Base-by-base conservation (phyloP, 2,888 invertebrate genomes). In the Agonopterix alstromeriana region DNA sequence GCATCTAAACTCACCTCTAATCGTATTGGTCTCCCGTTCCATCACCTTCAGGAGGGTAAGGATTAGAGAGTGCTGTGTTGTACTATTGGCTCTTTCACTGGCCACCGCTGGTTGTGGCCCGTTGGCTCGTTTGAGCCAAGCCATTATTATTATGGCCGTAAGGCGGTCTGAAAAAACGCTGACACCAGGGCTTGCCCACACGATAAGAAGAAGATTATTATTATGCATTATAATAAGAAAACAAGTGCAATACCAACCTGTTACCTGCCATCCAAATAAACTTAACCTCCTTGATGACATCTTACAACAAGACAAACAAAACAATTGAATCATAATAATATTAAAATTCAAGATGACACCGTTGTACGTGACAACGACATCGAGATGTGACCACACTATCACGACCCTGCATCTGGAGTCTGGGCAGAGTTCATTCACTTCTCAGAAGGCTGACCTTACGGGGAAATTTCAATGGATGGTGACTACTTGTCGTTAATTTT, bases 361-460 rank as follows among this genome's bases (percentile, higher is more conserved):
- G 10, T 17, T 12, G 43, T 42, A 54, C 54, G 51, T 46, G 46
- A 52, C 48, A n/a, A n/a, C 27, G 50, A 46, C 48, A 50, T 52
- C 50, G 48, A 51, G 51, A 45, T 48, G 46, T 42, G 46, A 46
- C 45, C 46, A 51, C 47, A n/a, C 38, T 53, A 53, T 45, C 45
- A 38, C 35, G 35, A n/a, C n/a, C 10, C 35, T 35, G 12, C 27
- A 42, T 50, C 51, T 38, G 8, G 38, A 36, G 38, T 43, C 44
- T 44, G 48, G 44, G 35, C 47, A 38, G 44, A 46, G 50, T 52
- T 51, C 51, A 48, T 52, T 55, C 48, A 46, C 52, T 56, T 56
- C 56, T 47, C 40, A 47, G 56, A 56, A 56, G 45, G 42, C 43
- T 53, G 47, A 53, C 51, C 51, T 53, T 52, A 51, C 46, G 38